phyloP scores from a whole-genome alignment of 1,140 invertebrate species.

The Saxidomus purpurata region DNA sequence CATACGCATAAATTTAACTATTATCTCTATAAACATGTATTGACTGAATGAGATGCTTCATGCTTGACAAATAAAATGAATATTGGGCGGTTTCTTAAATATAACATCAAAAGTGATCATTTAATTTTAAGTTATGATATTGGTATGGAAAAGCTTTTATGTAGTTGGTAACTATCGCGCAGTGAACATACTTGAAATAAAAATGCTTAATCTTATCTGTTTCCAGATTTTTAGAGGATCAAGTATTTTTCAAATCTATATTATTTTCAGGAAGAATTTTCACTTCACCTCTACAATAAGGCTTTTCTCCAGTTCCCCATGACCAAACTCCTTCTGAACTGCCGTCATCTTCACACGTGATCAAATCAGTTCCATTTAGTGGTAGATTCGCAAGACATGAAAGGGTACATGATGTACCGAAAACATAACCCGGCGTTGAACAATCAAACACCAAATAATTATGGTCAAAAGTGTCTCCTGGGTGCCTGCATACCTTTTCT shows the following conservation, averaged over 20 bases:
- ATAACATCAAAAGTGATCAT: not conserved
- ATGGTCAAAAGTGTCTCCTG: not conserved
- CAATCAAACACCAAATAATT: constrained; percentile 2
- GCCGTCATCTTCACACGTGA: constrained; percentile 49
- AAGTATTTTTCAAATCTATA: too few species aligned
- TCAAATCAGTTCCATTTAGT: not conserved
- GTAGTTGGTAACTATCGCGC: too few species aligned
- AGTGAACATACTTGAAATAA: too few species aligned
- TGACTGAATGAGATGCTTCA: not conserved
- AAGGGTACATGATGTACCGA: constrained; percentile 12
- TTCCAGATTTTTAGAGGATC: too few species aligned
- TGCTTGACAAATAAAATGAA: not conserved
- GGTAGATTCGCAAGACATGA: constrained; percentile 6
- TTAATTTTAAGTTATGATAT: not conserved
- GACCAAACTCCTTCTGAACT: constrained; percentile 17
- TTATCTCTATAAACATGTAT: not conserved
- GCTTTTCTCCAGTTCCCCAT: constrained; percentile 3
- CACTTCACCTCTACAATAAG: constrained; percentile 33
- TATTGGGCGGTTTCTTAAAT: not conserved
- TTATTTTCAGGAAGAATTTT: too few species aligned
- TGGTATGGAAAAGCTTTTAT: not conserved
- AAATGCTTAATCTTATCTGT: too few species aligned
- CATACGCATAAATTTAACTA: too few species aligned
- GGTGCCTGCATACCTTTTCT: not conserved
- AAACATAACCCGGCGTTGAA: not conserved